phyloP scores from a whole-genome alignment of 1,140 invertebrate species.

The Ostrea edulis region DNA sequence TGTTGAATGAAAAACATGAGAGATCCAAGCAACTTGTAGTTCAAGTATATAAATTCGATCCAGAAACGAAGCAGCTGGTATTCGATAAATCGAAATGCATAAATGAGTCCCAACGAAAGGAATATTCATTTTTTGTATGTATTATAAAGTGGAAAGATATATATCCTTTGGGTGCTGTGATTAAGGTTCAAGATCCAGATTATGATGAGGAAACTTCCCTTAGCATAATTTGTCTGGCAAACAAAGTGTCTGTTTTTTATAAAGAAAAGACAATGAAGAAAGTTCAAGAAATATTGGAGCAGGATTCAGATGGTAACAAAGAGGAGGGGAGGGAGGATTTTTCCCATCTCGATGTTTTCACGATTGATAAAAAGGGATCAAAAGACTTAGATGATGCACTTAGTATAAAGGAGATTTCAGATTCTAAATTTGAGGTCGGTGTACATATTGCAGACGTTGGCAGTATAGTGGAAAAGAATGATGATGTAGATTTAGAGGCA shows the following conservation, averaged over 20 bases:
- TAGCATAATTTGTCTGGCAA: slow-evolving; percentile 42
- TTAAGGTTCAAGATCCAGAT: background rate
- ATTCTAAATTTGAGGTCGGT: slow-evolving; percentile 56
- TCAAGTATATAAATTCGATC: slow-evolving; percentile 53
- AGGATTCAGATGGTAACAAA: background rate
- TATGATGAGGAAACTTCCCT: slow-evolving; percentile 1
- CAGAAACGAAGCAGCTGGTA: background rate
- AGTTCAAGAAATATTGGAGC: background rate
- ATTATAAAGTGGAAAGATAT: slow-evolving; percentile 43
- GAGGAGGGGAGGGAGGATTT: slow-evolving; percentile 85
- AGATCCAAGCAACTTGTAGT: slow-evolving; percentile 52
- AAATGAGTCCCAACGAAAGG: background rate
- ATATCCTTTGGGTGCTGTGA: slow-evolving; percentile 49
- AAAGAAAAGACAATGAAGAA: slow-evolving; percentile 36
- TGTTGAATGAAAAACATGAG: slow-evolving; percentile 45
- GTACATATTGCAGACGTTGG: slow-evolving; percentile 76
- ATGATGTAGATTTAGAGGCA: slow-evolving; percentile 71
- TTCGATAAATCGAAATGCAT: background rate
- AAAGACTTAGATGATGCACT: slow-evolving; percentile 99
- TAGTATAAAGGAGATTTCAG: slow-evolving; percentile 81
- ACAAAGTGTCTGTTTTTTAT: slow-evolving; percentile 50
- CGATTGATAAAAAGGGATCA: slow-evolving; percentile 97
- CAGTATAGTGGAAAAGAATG: slow-evolving; percentile 62
- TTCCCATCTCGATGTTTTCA: slow-evolving; percentile 84
- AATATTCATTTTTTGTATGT: slow-evolving; percentile 46